phyloP scores from a whole-genome alignment of 1,140 invertebrate species.

The Epicauta chinensis region DNA sequence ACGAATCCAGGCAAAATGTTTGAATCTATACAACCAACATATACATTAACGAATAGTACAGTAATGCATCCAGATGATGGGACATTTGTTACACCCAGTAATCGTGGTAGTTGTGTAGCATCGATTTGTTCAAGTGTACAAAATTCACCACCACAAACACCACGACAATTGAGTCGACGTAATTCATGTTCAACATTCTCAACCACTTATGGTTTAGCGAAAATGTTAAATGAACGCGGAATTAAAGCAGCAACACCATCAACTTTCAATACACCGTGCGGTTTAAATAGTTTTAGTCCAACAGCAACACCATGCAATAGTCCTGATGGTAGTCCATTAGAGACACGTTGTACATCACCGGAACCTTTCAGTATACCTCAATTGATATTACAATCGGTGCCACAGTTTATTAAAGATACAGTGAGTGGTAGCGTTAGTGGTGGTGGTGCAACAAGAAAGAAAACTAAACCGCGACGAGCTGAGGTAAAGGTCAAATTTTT shows the following conservation, averaged over 20 bases:
- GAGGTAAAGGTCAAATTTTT: slow-evolving; percentile 7
- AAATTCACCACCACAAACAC: slow-evolving; percentile 49
- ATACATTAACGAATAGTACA: slow-evolving; percentile 84
- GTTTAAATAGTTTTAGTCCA: slow-evolving; percentile 58
- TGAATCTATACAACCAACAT: slow-evolving; percentile 70
- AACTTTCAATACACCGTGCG: slow-evolving; percentile 60
- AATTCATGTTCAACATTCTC: slow-evolving; percentile 75
- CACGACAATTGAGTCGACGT: slow-evolving; percentile 54
- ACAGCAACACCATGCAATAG: slow-evolving; percentile 81
- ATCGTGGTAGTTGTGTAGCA: slow-evolving; percentile 44
- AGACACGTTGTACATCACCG: slow-evolving; percentile 54
- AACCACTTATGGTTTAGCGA: slow-evolving; percentile 69
- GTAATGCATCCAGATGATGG: slow-evolving; percentile 84
- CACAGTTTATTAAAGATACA: slow-evolving; percentile 66
- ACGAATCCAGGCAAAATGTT: slow-evolving; percentile 68
- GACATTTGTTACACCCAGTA: slow-evolving; percentile 53
- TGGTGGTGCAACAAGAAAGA: slow-evolving; percentile 44
- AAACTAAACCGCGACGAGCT: slow-evolving; percentile 8
- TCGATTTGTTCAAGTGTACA: slow-evolving; percentile 45
- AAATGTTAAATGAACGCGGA: slow-evolving; percentile 68
- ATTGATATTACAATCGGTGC: slow-evolving; percentile 62
- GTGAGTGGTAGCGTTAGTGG: slow-evolving; percentile 50
- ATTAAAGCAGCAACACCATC: slow-evolving; percentile 66
- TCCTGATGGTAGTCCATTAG: slow-evolving; percentile 54
- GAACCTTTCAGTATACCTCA: slow-evolving; percentile 48